Percentiles rank a stretch among this genome's conserved stretches.
These are phyloP conservation scores for Denticeps clupeoides DNA, from an alignment of 2,797 vertebrate species.

Conservation along the genomic window DNA sequence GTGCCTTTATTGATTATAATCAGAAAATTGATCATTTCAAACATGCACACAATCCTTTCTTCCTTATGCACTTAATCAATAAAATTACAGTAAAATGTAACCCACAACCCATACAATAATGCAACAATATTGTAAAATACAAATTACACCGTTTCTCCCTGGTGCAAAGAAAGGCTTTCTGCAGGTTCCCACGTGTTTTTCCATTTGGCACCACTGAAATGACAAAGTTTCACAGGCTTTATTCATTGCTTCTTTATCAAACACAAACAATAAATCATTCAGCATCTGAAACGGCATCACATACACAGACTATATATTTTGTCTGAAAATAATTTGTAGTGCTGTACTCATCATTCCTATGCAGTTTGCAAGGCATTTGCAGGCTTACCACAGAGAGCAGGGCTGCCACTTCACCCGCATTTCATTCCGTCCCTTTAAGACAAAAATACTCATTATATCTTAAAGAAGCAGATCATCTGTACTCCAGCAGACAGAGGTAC, in stretches of 20 bases:
- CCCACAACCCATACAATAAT: background rate
- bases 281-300: background rate
- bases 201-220: conserved; percentile 33
- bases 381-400: conserved; percentile 29
- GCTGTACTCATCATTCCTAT: background rate
- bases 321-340: too few species aligned
- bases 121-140: background rate
- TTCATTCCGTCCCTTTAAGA: conserved; percentile 30
- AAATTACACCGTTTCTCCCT: conserved; percentile 1
- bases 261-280: background rate
- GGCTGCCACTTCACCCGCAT: conserved; percentile 35
- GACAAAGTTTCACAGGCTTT: background rate
- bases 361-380: background rate
- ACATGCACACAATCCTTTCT: too few species aligned
- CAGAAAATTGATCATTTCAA: too few species aligned
- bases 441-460: too few species aligned
- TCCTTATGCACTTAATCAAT: too few species aligned
- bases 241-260: background rate
- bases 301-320: background rate
- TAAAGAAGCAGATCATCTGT: too few species aligned
- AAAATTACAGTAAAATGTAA: too few species aligned
- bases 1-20: too few species aligned
- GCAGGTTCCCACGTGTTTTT: conserved; percentile 34
- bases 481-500: too few species aligned
- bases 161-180: conserved; percentile 24